These are phyloP conservation scores for Leucoptera coffeella DNA, from an alignment of 2,888 invertebrate species.

Conservation along the genomic window DNA sequence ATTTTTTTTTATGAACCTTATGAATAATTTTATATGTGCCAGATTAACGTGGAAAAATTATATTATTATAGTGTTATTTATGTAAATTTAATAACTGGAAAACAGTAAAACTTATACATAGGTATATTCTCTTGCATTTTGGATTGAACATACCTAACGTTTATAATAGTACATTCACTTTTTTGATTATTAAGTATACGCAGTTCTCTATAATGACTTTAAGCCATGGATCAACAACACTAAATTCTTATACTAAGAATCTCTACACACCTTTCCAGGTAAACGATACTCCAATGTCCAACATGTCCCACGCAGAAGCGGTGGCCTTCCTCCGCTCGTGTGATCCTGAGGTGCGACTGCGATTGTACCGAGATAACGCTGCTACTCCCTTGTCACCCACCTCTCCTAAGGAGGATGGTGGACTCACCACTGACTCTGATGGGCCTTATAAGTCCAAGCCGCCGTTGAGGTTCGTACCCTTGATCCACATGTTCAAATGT, in stretches of 20 bases:
- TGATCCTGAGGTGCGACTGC: slow-evolving; percentile 68
- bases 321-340: slow-evolving; percentile 76
- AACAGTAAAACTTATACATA: no score
- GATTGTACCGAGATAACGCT: slow-evolving; percentile 70
- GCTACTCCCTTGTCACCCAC: slow-evolving; percentile 70
- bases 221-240: no score
- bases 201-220: no score
- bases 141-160: no score
- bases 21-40: no score
- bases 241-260: background rate
- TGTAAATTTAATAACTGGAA: no score
- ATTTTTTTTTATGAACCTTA: no score
- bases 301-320: slow-evolving; percentile 82
- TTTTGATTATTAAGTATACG: no score
- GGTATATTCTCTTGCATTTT: no score
- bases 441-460: slow-evolving; percentile 57
- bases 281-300: slow-evolving; percentile 75
- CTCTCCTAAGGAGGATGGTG: slow-evolving; percentile 61
- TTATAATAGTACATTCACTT: no score
- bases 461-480: slow-evolving; percentile 69
- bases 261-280: slow-evolving; percentile 57
- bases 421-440: slow-evolving; percentile 63
- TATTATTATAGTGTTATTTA: no score
- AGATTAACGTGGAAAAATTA: no score
- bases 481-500: slow-evolving; percentile 68